These are phyloP conservation scores for Synergus itoensis DNA, from an alignment of 2,888 invertebrate species.

Conservation along the genomic window DNA sequence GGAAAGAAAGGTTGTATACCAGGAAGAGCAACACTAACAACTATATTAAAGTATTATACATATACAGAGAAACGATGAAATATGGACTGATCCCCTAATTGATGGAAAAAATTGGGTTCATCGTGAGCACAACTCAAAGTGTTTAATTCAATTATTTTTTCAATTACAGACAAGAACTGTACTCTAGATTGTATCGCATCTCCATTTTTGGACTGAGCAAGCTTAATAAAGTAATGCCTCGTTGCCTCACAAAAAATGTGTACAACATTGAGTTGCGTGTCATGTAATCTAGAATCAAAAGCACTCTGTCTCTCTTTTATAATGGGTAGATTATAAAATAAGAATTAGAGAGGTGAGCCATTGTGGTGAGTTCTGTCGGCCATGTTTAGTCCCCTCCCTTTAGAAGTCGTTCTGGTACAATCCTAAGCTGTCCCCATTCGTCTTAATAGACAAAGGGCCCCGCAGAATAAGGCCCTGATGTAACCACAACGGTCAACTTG, in stretches of 20 bases:
- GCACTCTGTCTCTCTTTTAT: neutral
- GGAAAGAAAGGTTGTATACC: neutral
- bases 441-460: slow-evolving; percentile 35
- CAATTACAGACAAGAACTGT: neutral
- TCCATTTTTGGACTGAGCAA: neutral
- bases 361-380: slow-evolving; percentile 1
- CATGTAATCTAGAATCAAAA: neutral
- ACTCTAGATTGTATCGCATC: neutral
- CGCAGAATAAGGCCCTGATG: neutral
- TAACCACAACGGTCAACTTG: slow-evolving; percentile 22
- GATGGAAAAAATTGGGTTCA: neutral
- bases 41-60: neutral
- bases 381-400: slow-evolving; percentile 20
- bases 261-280: neutral
- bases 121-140: neutral
- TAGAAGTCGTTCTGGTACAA: neutral
- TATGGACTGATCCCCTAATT: neutral
- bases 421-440: slow-evolving; percentile 12
- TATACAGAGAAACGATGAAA: neutral
- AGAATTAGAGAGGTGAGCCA: slow-evolving; percentile 12
- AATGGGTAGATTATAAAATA: neutral
- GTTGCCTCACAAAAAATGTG: neutral
- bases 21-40: neutral
- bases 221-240: neutral
- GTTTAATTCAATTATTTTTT: neutral